Conservation (phyloP, 2,113 vertebrate genomes). For the Callithrix jacchus region DNA sequence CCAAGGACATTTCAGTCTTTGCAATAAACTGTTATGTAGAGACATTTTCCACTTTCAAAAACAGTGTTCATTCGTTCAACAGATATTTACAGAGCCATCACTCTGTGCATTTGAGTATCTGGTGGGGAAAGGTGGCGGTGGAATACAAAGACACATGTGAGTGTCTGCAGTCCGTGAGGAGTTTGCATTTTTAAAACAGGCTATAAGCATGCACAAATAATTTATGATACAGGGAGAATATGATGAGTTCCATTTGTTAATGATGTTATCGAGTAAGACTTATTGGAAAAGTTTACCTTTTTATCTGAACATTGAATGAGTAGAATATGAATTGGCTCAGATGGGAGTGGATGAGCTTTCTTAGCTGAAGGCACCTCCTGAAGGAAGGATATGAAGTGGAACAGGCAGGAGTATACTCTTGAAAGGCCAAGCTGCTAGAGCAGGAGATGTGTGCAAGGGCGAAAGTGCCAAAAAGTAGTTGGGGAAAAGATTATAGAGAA, state of each 20-base stretch:
- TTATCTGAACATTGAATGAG: neutral
- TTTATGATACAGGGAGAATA: neutral
- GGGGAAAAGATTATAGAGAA: neutral
- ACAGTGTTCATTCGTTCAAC: neutral
- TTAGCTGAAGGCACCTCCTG: neutral
- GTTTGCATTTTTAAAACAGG: neutral
- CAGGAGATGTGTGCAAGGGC: neutral
- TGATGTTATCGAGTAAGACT: neutral
- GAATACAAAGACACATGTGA: neutral
- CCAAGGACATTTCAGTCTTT: conserved; percentile 44
- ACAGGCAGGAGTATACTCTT: neutral
- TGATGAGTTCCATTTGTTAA: neutral
- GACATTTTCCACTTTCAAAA: conserved; percentile 20
- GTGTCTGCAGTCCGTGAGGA: neutral
- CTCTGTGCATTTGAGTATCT: neutral
- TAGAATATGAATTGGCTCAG: neutral
- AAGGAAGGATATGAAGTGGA: neutral
- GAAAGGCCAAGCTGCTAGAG: neutral
- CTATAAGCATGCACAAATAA: neutral
- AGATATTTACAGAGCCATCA: neutral
- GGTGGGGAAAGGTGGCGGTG: neutral
- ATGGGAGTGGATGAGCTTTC: neutral
- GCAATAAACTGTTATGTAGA: conserved; percentile 3
- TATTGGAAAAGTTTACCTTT: conserved; percentile 10
- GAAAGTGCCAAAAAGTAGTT: neutral